phyloP scores from a whole-genome alignment of 2,888 invertebrate genomes.

The Philereme transversata region DNA sequence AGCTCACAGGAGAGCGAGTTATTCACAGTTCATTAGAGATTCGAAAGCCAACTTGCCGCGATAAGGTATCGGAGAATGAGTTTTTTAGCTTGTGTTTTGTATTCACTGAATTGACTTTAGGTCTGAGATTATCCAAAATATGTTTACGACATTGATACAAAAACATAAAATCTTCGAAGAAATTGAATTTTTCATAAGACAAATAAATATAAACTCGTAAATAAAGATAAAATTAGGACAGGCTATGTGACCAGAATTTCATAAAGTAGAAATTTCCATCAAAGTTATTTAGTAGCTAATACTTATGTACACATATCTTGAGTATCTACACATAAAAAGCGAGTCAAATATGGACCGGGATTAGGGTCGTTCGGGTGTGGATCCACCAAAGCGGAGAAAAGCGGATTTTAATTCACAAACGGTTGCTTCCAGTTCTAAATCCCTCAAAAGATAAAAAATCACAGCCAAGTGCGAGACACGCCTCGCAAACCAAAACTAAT shows the following conservation, averaged over 20 bases:
- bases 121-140: background rate
- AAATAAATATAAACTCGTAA: background rate
- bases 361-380: constrained; percentile 39
- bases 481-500: too few relatives aligned
- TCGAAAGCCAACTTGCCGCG: constrained; percentile 48
- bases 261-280: constrained; percentile 21
- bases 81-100: constrained; percentile 32
- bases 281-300: constrained; percentile 26
- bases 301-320: constrained; percentile 22
- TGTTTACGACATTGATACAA: background rate
- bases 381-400: constrained; percentile 16
- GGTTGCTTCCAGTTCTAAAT: too few relatives aligned
- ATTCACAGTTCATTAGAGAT: constrained; percentile 63
- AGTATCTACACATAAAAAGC: constrained; percentile 26
- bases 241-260: constrained; percentile 20
- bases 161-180: background rate
- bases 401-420: background rate
- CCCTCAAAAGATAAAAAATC: too few relatives aligned
- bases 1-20: constrained; percentile 48
- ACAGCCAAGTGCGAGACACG: too few relatives aligned
- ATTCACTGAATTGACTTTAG: constrained; percentile 31
- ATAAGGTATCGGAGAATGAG: constrained; percentile 56
- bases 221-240: constrained; percentile 7
- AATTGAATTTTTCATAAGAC: background rate
- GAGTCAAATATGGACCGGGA: constrained; percentile 37